Evolutionary conservation across 30 jellyfish, hydroid and myxozoan species (phyloP).

Genomic region (Pseudorhiza aurosa): DNA sequence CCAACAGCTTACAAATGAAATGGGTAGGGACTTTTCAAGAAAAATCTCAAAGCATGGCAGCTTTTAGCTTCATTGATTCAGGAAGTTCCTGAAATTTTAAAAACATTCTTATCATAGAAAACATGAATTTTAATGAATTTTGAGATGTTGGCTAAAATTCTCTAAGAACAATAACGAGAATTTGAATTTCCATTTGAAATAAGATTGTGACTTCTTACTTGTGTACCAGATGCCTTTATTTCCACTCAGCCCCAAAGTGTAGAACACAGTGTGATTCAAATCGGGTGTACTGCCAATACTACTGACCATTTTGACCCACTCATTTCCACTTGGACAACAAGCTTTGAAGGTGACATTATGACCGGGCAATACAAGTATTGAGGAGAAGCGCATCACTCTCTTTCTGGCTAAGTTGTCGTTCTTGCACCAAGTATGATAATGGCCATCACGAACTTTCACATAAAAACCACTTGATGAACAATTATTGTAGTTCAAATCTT

Average conservation of each 20-base stretch:
- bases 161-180: too few species aligned
- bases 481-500: constrained; percentile 80
- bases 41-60: too few species aligned
- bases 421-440: constrained; percentile 73
- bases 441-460: constrained; percentile 75
- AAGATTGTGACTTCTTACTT: constrained; percentile 76
- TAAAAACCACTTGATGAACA: constrained; percentile 77
- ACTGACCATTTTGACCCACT: constrained; percentile 60
- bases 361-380: constrained; percentile 90
- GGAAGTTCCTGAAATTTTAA: too few species aligned
- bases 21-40: too few species aligned
- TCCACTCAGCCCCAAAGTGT: constrained; percentile 65
- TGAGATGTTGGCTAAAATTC: too few species aligned
- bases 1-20: too few species aligned
- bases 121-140: too few species aligned
- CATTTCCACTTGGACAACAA: constrained; percentile 96
- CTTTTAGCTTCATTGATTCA: too few species aligned
- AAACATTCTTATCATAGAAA: too few species aligned
- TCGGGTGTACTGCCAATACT: constrained; percentile 79
- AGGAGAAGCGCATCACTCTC: constrained; percentile 52
- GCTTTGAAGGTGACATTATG: constrained; percentile 87
- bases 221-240: constrained; percentile 90
- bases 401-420: constrained; percentile 57
- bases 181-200: too few species aligned
- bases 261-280: constrained; percentile 77